phyloP scores from a whole-genome alignment of 2,113 vertebrate genomes.

The Bubo blakistoni region DNA sequence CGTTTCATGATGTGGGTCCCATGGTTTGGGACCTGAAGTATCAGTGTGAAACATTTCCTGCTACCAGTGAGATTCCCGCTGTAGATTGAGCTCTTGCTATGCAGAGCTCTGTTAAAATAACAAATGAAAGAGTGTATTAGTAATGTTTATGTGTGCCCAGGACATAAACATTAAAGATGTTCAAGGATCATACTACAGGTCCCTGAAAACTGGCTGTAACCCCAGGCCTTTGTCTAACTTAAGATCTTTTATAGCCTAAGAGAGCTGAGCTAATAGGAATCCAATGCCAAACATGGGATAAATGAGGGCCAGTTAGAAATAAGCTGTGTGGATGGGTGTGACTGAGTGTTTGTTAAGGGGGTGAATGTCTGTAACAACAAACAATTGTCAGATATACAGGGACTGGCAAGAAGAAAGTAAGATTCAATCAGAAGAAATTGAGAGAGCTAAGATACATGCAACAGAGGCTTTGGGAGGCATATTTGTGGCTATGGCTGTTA shows the following conservation, averaged over 20 bases:
- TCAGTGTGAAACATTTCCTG: neutral
- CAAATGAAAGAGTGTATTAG: neutral
- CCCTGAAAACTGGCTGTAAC: neutral
- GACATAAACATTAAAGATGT: neutral
- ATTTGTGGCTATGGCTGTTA: neutral
- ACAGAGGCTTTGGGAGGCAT: neutral
- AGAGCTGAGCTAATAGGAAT: neutral
- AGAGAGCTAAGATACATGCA: neutral
- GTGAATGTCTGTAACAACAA: neutral
- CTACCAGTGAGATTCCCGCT: neutral
- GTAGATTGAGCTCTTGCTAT: neutral
- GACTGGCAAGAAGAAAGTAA: neutral
- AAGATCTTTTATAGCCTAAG: neutral
- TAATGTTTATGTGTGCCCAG: neutral
- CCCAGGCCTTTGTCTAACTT: neutral
- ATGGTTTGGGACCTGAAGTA: neutral
- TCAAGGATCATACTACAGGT: neutral
- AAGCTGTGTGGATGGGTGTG: neutral
- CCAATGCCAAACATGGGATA: neutral
- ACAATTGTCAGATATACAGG: neutral
- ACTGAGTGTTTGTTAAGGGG: neutral
- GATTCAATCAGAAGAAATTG: neutral
- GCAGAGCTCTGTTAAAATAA: neutral
- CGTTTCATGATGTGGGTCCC: neutral
- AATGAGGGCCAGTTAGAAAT: neutral